phyloP scores from a whole-genome alignment of 2,888 invertebrate genomes.

The Uloborus plumipes region DNA sequence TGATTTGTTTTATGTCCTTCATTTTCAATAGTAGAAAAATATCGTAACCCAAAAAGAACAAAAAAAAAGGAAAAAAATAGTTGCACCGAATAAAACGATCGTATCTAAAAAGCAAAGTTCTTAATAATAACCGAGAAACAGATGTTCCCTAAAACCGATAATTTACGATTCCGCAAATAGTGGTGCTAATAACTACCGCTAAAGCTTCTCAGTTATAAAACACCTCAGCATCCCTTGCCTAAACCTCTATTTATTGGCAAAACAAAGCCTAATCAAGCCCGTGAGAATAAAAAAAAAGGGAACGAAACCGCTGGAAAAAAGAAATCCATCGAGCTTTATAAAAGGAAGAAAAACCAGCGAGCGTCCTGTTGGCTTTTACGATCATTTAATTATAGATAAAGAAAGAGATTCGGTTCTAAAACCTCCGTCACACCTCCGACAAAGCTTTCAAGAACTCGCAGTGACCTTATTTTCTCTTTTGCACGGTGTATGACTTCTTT shows the following conservation, averaged over 20 bases:
- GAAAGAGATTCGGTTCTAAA: conserved; percentile 17
- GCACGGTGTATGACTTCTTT: neutral
- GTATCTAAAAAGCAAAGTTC: conserved; percentile 25
- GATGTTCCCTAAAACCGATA: conserved; percentile 34
- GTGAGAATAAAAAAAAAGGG: neutral
- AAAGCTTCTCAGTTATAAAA: conserved; percentile 9
- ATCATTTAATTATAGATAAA: conserved; percentile 31
- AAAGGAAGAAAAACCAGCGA: conserved; percentile 2
- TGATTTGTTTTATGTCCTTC: conserved; percentile 38
- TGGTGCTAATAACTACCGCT: conserved; percentile 38
- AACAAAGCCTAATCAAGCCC: conserved; percentile 42
- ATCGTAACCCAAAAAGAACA: too few relatives aligned
- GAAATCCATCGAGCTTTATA: neutral
- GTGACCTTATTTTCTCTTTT: conserved; percentile 12
- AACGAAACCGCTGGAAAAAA: neutral
- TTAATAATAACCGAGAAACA: conserved; percentile 16
- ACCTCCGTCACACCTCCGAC: conserved; percentile 1
- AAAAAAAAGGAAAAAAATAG: neutral
- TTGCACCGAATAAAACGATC: neutral
- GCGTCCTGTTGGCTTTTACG: conserved; percentile 25
- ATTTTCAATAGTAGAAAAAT: too few relatives aligned
- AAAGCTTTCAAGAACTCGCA: neutral
- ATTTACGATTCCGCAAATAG: conserved; percentile 57
- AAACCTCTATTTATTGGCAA: conserved; percentile 42
- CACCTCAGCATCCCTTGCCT: conserved; percentile 28